Percentiles rank a stretch among this genome's conserved stretches.
phyloP scores from a whole-genome alignment of 2,888 invertebrate species.

The Orthosia incerta region DNA sequence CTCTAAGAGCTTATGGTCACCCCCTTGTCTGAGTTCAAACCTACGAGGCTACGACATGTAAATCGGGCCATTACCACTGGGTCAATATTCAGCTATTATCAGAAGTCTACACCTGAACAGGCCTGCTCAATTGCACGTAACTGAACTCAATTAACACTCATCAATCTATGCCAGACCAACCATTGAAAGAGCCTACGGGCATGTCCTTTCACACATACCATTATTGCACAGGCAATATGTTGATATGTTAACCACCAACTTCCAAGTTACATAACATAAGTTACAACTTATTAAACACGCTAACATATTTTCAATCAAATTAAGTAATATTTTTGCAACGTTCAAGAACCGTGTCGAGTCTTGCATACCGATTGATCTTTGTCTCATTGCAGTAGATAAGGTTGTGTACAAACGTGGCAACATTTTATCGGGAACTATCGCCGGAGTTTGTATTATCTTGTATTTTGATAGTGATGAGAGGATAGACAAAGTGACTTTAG shows the following conservation, averaged over 20 bases:
- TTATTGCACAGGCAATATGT: not conserved
- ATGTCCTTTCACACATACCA: not conserved
- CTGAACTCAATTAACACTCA: no score
- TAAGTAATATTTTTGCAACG: constrained; percentile 47
- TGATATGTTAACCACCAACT: constrained; percentile 8
- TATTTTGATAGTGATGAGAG: not conserved
- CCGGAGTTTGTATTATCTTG: not conserved
- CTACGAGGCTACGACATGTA: no score
- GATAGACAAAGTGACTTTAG: not conserved
- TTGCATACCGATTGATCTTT: constrained; percentile 57
- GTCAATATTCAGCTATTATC: no score
- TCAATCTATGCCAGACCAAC: no score
- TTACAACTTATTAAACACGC: constrained; percentile 33
- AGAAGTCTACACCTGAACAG: no score
- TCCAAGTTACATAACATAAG: constrained; percentile 25
- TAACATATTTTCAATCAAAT: constrained; percentile 36
- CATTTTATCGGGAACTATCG: constrained; percentile 21
- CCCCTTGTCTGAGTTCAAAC: no score
- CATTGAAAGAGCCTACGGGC: not conserved
- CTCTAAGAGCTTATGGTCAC: no score
- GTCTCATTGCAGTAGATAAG: constrained; percentile 51
- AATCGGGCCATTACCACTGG: no score
- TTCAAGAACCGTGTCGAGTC: constrained; percentile 50
- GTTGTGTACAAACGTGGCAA: constrained; percentile 32
- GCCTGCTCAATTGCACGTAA: no score